Evolutionary conservation across 37 sponge, comb jelly and placozoan genomes (phyloP).

Genomic region (Bolinopsis microptera): DNA sequence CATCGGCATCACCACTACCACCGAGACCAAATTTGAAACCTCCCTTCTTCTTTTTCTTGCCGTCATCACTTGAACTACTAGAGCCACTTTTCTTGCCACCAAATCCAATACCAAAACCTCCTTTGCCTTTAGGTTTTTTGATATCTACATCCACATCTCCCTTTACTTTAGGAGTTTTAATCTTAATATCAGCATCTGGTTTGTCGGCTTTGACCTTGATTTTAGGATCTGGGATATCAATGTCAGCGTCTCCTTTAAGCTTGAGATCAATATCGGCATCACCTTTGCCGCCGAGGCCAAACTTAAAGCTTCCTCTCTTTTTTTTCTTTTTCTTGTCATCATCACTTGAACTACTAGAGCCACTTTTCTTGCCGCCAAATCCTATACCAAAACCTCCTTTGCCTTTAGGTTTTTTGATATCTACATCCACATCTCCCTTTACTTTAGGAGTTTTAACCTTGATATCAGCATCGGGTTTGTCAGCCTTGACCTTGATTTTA

Average conservation of each 20-base stretch:
- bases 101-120: neutral
- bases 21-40: neutral
- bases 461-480: neutral
- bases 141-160: neutral
- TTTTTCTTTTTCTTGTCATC: slow-evolving; percentile 15
- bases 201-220: neutral
- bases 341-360: neutral
- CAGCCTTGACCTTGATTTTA: neutral
- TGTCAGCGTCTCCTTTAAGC: neutral
- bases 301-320: neutral
- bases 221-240: neutral
- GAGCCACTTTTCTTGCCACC: neutral
- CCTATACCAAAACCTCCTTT: slow-evolving; percentile 19
- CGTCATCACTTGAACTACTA: slow-evolving; percentile 5
- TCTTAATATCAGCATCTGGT: neutral
- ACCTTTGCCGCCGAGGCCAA: neutral
- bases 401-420: slow-evolving; percentile 3
- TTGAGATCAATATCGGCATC: slow-evolving; percentile 49
- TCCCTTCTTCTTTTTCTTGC: slow-evolving; percentile 51
- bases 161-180: neutral
- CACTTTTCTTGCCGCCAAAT: neutral
- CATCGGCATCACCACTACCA: neutral
- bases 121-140: neutral
- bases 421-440: slow-evolving; percentile 14
- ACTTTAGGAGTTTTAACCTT: neutral